Base-by-base conservation (phyloP, 2,797 vertebrate species). In the Sebastes oblongus region DNA sequence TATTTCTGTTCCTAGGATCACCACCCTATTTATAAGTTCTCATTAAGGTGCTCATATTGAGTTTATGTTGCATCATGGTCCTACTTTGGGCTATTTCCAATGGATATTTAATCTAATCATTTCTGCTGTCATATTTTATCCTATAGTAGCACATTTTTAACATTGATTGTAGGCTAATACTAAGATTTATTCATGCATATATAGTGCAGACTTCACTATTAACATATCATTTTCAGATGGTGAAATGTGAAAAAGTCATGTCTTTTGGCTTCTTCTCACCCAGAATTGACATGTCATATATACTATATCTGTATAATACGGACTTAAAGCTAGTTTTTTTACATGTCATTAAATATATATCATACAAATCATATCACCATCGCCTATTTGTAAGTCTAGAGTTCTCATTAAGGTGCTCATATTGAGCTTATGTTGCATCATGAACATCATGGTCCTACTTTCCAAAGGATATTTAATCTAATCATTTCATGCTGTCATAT, bases 181-280 rank as follows among this genome's bases (percentile, higher is more conserved):
- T 18, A 2, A 13, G 3, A 56, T 77, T 58, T 42, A 42, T 25
- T n/a, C 8, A 22, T 6, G 27, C 9, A 32, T 25, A 32, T 25
- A 4, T n/a, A 30, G 10, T 66, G 36, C 58, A 64, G 24, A 71
- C 27, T 22, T 56, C 20, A 60, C 30, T 22, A 9, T n/a, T 22
- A 14, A 66, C 39, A 16, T 14, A 2, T 59, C 3, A 67, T 71
- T 70, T 65, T 59, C 16, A 46, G 18, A 59, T 16, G 10, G 27
- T 73, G 39, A 22, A 11, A 78, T 30, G 13, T 83, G 6, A 50
- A 59, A 59, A 50, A 74, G 34, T 75, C 58, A 4, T 22, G 18
- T 46, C 22, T 72, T 75, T 27, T 60, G 30, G 25, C 66, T 75
- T 77, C 66, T 75, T 77, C 59, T 78, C 67, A 58, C 29, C 42